Evolutionary conservation across 2,888 invertebrate species (phyloP).

Genomic region (Lepidochitona cinerea): DNA sequence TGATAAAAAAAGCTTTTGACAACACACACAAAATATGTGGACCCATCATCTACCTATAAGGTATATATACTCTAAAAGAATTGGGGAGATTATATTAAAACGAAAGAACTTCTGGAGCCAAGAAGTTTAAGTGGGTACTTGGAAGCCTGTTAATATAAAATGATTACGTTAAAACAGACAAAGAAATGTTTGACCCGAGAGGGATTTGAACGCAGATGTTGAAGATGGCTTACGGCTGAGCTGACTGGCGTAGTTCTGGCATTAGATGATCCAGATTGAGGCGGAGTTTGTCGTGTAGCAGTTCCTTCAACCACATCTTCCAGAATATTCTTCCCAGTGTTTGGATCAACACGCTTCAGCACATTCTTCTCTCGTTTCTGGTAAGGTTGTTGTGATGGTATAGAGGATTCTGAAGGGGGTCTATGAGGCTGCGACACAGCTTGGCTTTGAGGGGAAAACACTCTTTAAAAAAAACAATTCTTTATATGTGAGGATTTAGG

Average conservation of each 20-base stretch:
- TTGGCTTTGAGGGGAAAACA: constrained; percentile 19
- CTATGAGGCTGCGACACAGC: constrained; percentile 31
- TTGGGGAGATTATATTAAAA: too few relatives aligned
- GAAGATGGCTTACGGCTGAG: neutral
- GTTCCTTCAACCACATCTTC: constrained; percentile 26
- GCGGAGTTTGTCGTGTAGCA: constrained; percentile 18
- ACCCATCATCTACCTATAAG: too few relatives aligned
- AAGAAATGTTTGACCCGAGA: too few relatives aligned
- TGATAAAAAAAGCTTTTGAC: too few relatives aligned
- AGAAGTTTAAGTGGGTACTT: too few relatives aligned
- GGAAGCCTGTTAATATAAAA: too few relatives aligned
- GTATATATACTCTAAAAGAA: too few relatives aligned
- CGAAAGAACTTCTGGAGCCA: too few relatives aligned
- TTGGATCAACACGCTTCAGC: constrained; percentile 49
- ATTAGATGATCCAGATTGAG: constrained; percentile 14
- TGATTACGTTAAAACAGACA: too few relatives aligned
- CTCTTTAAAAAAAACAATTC: neutral
- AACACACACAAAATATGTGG: too few relatives aligned
- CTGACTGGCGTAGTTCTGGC: constrained; percentile 30
- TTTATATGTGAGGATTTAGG: too few relatives aligned
- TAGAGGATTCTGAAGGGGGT: constrained; percentile 27
- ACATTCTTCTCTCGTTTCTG: constrained; percentile 40
- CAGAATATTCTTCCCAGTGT: constrained; percentile 46
- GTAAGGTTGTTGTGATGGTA: constrained; percentile 13
- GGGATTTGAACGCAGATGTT: too few relatives aligned